Conservation (phyloP, 2,888 invertebrate genomes). For the Pilophorus perplexus region DNA sequence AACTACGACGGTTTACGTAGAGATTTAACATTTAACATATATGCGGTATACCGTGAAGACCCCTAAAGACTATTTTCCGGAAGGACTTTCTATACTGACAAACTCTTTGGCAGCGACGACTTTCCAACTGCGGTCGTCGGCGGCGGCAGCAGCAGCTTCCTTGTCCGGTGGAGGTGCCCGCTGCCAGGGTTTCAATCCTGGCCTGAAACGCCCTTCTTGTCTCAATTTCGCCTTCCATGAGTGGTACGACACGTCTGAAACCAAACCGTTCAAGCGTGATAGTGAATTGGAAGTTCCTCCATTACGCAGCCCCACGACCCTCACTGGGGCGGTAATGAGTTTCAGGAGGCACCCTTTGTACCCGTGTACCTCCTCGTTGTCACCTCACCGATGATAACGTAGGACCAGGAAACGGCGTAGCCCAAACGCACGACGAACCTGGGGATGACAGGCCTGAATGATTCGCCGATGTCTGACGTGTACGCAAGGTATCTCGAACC, state of each 20-base stretch:
- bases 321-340: no score
- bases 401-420: constrained; percentile 27
- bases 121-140: constrained; percentile 14
- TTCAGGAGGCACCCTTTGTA: not conserved
- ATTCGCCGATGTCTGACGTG: constrained; percentile 29
- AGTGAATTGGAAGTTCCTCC: no score
- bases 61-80: no score
- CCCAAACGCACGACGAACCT: constrained; percentile 14
- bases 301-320: no score
- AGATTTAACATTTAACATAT: no score
- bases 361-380: no score
- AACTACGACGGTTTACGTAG: no score
- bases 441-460: constrained; percentile 27
- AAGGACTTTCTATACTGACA: no score
- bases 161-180: not conserved
- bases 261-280: no score
- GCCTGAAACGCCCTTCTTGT: constrained; percentile 23
- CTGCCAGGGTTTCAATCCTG: constrained; percentile 30
- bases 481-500: constrained; percentile 18
- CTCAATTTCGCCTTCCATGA: constrained; percentile 30
- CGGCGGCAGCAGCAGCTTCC: not conserved
- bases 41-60: no score
- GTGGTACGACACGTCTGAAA: constrained; percentile 22
- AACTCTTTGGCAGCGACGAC: constrained; percentile 26
- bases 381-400: constrained; percentile 20